Conservation (phyloP, 2,113 vertebrate genomes). For the Nothobranchius kuhntae region DNA sequence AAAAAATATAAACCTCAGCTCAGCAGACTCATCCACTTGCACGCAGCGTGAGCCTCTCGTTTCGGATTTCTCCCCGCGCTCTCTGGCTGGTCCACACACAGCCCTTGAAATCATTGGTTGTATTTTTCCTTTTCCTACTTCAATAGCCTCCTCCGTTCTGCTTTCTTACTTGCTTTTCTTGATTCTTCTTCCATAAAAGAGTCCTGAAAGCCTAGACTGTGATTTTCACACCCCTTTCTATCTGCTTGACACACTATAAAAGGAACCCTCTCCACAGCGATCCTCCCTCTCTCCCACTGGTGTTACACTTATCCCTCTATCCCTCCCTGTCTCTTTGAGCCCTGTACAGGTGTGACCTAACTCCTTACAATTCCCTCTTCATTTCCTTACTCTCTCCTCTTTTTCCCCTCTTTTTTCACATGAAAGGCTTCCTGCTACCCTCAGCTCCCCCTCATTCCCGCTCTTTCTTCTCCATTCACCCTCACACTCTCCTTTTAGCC, state of each 20-base stretch:
- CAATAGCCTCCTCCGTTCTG: slow-evolving; percentile 29
- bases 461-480: slow-evolving; percentile 48
- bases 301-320: slow-evolving; percentile 61
- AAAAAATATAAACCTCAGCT: neutral
- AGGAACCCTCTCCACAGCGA: slow-evolving; percentile 37
- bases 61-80: slow-evolving; percentile 37
- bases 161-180: slow-evolving; percentile 43
- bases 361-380: slow-evolving; percentile 57
- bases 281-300: slow-evolving; percentile 53
- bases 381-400: slow-evolving; percentile 30
- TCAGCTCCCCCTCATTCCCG: slow-evolving; percentile 48
- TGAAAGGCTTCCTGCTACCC: slow-evolving; percentile 67
- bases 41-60: slow-evolving; percentile 39
- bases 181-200: slow-evolving; percentile 47
- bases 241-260: slow-evolving; percentile 56
- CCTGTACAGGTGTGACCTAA: slow-evolving; percentile 66
- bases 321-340: slow-evolving; percentile 66
- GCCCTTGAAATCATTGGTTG: slow-evolving; percentile 49
- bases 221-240: slow-evolving; percentile 63
- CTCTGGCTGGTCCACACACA: slow-evolving; percentile 25
- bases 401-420: slow-evolving; percentile 42
- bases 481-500: slow-evolving; percentile 48
- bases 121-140: slow-evolving; percentile 39
- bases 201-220: slow-evolving; percentile 48
- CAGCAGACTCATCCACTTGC: slow-evolving; percentile 17